These are phyloP conservation scores for Scrobipalpa atriplicella DNA, from an alignment of 2,888 invertebrate species.

Conservation along the genomic window DNA sequence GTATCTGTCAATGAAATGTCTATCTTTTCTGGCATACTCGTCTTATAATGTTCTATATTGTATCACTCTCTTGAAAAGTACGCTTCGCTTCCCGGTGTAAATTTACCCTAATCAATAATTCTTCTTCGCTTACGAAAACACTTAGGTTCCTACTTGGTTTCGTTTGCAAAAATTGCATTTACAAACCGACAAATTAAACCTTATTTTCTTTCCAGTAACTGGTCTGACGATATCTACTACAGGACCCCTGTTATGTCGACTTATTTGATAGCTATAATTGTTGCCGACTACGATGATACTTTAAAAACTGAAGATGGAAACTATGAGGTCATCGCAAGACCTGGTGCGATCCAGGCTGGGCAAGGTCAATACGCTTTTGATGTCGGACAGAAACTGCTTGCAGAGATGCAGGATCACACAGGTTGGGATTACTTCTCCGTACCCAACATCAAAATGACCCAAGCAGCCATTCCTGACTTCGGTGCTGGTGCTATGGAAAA, in stretches of 20 bases:
- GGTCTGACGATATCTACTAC: constrained; percentile 56
- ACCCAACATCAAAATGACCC: constrained; percentile 81
- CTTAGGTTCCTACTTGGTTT: too few species aligned
- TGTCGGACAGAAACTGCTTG: constrained; percentile 68
- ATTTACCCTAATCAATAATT: too few species aligned
- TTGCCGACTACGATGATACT: constrained; percentile 83
- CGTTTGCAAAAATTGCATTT: neutral
- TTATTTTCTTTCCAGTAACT: constrained; percentile 50
- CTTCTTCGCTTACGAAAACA: too few species aligned
- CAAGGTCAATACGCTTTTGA: constrained; percentile 71
- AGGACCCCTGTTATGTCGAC: constrained; percentile 83
- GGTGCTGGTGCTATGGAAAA: constrained; percentile 92
- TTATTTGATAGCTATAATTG: constrained; percentile 87
- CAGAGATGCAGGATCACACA: constrained; percentile 82
- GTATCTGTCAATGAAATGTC: neutral
- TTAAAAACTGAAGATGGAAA: constrained; percentile 34
- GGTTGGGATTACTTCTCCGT: constrained; percentile 72
- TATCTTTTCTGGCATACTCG: too few species aligned
- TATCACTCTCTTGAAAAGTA: too few species aligned
- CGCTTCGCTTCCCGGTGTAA: too few species aligned
- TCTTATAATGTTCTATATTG: too few species aligned
- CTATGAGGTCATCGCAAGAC: constrained; percentile 75
- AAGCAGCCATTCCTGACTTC: constrained; percentile 91
- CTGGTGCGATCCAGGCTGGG: constrained; percentile 55
- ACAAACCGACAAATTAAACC: neutral